Percentiles rank a stretch among this genome's conserved stretches.
These are phyloP conservation scores for Apamea crenata DNA, from an alignment of 2,888 invertebrate genomes.

Conservation along the genomic window DNA sequence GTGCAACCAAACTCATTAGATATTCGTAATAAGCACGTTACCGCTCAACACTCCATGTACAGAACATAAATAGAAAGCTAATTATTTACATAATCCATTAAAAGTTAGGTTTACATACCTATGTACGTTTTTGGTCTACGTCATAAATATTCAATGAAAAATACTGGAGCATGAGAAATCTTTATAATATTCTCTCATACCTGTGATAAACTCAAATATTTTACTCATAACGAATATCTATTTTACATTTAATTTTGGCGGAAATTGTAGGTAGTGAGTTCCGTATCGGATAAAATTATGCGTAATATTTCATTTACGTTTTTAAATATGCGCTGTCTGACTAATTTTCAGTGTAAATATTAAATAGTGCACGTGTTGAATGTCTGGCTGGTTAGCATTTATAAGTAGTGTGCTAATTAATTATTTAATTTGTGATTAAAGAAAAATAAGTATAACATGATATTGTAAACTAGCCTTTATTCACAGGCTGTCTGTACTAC, in stretches of 20 bases:
- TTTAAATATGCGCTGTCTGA: slow-evolving; percentile 7
- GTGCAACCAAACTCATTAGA: slow-evolving; percentile 55
- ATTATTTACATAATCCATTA: slow-evolving; percentile 68
- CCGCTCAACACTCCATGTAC: slow-evolving; percentile 55
- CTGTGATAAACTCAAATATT: slow-evolving; percentile 47
- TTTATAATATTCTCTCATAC: slow-evolving; percentile 29
- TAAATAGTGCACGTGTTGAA: slow-evolving; percentile 4
- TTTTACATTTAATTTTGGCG: slow-evolving; percentile 32
- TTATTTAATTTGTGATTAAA: slow-evolving; percentile 1
- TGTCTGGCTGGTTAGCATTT: slow-evolving; percentile 12
- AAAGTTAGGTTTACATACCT: slow-evolving; percentile 52
- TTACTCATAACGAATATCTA: background rate
- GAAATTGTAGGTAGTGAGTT: slow-evolving; percentile 2
- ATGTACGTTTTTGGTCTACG: slow-evolving; percentile 44
- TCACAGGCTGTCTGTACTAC: too few relatives aligned
- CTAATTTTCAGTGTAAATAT: slow-evolving; percentile 28
- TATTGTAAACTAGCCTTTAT: background rate
- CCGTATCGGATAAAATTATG: slow-evolving; percentile 1
- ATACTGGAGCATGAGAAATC: slow-evolving; percentile 39
- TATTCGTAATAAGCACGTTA: slow-evolving; percentile 65
- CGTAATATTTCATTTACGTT: background rate
- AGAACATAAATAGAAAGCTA: slow-evolving; percentile 70
- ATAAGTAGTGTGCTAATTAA: slow-evolving; percentile 23
- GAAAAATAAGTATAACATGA: background rate
- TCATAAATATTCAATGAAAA: slow-evolving; percentile 57